Conservation (phyloP, 1,140 invertebrate genomes). For the Drosophila ohnishii region DNA sequence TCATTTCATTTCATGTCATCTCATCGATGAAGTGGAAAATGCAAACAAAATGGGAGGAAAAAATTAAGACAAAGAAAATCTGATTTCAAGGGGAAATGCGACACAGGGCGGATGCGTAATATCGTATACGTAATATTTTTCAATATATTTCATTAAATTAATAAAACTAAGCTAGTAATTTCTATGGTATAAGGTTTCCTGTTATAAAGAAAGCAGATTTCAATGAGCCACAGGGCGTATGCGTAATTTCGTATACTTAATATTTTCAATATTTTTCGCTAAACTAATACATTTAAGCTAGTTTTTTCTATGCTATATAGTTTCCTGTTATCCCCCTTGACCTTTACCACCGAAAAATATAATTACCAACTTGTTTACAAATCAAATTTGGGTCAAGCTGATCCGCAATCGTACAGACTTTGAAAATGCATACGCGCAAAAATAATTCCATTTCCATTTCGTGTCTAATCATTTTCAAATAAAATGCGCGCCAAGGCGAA, state of each 20-base stretch:
- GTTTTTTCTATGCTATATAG: background rate
- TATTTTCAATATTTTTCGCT: background rate
- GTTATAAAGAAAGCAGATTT: too few species aligned
- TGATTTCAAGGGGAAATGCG: conserved; percentile 11
- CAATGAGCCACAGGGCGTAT: conserved; percentile 4
- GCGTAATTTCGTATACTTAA: background rate
- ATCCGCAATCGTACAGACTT: conserved; percentile 27
- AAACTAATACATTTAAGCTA: too few species aligned
- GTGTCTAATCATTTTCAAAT: conserved; percentile 74
- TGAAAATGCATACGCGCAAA: conserved; percentile 22
- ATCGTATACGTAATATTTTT: background rate
- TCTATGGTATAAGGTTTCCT: too few species aligned
- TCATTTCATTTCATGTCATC: conserved; percentile 45
- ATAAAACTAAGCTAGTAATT: background rate
- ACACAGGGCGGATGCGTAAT: conserved; percentile 7
- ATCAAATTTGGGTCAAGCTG: conserved; percentile 35
- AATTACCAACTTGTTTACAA: conserved; percentile 5
- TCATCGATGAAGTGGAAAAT: conserved; percentile 51
- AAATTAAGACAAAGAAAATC: conserved; percentile 32
- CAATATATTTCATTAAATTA: background rate
- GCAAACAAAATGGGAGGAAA: background rate
- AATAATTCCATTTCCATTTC: conserved; percentile 36
- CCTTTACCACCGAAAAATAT: conserved; percentile 3
- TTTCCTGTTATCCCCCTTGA: conserved; percentile 7
- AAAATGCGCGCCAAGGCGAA: conserved; percentile 72